phyloP scores from a whole-genome alignment of 2,888 invertebrate genomes.

The Lamellibrachia satsuma region DNA sequence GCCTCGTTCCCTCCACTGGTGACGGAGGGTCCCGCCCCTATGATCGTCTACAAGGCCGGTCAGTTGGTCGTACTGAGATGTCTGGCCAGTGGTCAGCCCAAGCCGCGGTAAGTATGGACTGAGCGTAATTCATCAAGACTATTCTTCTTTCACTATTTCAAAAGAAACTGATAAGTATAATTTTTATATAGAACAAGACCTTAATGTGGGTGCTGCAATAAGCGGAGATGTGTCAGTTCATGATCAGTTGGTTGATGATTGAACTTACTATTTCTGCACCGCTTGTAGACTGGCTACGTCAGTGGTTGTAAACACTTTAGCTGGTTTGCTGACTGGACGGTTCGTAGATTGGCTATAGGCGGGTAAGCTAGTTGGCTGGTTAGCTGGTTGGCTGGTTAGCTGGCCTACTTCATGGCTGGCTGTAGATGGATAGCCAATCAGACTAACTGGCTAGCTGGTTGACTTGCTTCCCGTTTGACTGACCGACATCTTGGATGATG shows the following conservation, averaged over 20 bases:
- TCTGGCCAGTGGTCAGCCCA: neutral
- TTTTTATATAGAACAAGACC: too few species aligned
- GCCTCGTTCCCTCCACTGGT: neutral
- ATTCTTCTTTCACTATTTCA: too few species aligned
- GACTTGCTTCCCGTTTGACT: neutral
- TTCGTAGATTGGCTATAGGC: neutral
- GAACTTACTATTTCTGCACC: neutral
- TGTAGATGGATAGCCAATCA: neutral
- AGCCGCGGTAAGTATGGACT: neutral
- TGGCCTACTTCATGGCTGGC: neutral
- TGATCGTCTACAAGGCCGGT: neutral
- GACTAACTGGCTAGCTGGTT: neutral
- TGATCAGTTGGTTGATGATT: neutral
- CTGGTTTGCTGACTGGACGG: neutral
- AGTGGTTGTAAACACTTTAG: neutral
- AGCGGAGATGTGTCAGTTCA: neutral
- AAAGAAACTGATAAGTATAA: too few species aligned
- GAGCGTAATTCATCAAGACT: too few species aligned
- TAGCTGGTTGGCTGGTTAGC: neutral
- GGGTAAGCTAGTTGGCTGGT: neutral
- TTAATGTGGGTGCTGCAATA: too few species aligned
- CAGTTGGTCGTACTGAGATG: neutral
- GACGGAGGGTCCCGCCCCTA: neutral
- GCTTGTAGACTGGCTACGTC: neutral
- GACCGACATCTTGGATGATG: neutral